These are phyloP conservation scores for Aurelia coerulea DNA, from an alignment of 30 jellyfish, hydroid and myxozoan genomes.

Conservation along the genomic window DNA sequence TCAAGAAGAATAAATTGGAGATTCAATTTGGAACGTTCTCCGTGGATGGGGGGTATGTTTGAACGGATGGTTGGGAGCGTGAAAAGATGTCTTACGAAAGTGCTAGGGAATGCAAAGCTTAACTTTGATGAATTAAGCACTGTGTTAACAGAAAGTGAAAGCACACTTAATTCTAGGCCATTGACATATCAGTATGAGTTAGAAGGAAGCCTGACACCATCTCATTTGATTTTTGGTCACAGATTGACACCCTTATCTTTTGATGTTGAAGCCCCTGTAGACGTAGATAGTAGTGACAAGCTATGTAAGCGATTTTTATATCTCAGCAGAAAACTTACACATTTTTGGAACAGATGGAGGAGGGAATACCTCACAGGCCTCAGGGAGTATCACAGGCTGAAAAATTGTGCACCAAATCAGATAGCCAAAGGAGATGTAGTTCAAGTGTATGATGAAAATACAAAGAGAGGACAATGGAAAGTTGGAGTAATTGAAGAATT, in stretches of 20 bases:
- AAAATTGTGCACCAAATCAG: not conserved
- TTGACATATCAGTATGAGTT: not conserved
- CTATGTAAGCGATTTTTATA: slow-evolving; percentile 36
- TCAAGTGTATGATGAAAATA: slow-evolving; percentile 1
- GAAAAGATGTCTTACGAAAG: slow-evolving; percentile 18
- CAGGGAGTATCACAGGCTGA: slow-evolving; percentile 38
- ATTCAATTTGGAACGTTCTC: slow-evolving; percentile 18
- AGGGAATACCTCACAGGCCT: slow-evolving; percentile 18
- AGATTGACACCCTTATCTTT: not conserved
- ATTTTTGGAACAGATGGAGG: slow-evolving; percentile 52
- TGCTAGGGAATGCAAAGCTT: slow-evolving; percentile 16
- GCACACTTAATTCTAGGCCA: slow-evolving; percentile 28
- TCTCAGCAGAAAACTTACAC: slow-evolving; percentile 22
- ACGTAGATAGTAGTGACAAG: slow-evolving; percentile 21
- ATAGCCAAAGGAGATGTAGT: slow-evolving; percentile 8
- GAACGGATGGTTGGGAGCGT: slow-evolving; percentile 28
- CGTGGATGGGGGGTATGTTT: slow-evolving; percentile 12
- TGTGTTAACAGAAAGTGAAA: slow-evolving; percentile 4
- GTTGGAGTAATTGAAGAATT: slow-evolving; percentile 21
- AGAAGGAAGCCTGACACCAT: slow-evolving; percentile 1
- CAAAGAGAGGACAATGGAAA: slow-evolving; percentile 35
- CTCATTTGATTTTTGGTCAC: slow-evolving; percentile 26
- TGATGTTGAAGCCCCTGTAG: slow-evolving; percentile 28
- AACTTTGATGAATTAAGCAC: slow-evolving; percentile 14
- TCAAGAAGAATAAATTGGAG: slow-evolving; percentile 7